phyloP scores from a whole-genome alignment of 1,140 invertebrate genomes.

The Drosophila persimilis region DNA sequence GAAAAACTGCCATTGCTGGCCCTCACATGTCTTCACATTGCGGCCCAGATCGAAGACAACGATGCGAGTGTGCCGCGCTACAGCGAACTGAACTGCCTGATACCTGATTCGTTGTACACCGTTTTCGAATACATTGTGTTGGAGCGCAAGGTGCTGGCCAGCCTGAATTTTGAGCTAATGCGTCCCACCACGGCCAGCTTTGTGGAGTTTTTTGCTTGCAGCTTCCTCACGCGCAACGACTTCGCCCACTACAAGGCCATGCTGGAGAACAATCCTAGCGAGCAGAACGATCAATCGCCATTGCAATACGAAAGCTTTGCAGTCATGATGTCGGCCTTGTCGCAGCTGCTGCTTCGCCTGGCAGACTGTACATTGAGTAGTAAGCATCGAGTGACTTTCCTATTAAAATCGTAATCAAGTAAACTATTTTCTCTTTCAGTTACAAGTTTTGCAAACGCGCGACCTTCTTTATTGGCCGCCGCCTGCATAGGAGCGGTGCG shows the following conservation, averaged over 20 bases:
- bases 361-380: conserved; percentile 52
- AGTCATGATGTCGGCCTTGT: conserved; percentile 42
- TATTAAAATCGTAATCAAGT: neutral
- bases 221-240: conserved; percentile 50
- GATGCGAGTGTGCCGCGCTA: conserved; percentile 53
- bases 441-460: conserved; percentile 32
- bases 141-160: conserved; percentile 47
- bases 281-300: neutral
- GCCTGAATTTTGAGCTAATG: conserved; percentile 57
- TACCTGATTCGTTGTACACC: conserved; percentile 20
- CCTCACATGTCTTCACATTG: conserved; percentile 56
- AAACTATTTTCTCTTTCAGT: conserved; percentile 16
- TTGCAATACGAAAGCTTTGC: conserved; percentile 31
- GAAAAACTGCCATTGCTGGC: conserved; percentile 55
- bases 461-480: conserved; percentile 56
- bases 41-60: conserved; percentile 55
- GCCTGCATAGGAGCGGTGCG: conserved; percentile 60
- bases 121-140: conserved; percentile 49
- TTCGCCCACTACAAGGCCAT: conserved; percentile 34
- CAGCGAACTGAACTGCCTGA: conserved; percentile 50
- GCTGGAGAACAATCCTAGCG: neutral
- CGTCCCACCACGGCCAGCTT: conserved; percentile 61
- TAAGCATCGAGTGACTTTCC: conserved; percentile 13
- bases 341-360: conserved; percentile 33
- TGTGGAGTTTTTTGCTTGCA: conserved; percentile 54